Percentiles rank a stretch among this genome's conserved stretches.
phyloP scores from a whole-genome alignment of 2,797 vertebrate species.

The Clamator glandarius region DNA sequence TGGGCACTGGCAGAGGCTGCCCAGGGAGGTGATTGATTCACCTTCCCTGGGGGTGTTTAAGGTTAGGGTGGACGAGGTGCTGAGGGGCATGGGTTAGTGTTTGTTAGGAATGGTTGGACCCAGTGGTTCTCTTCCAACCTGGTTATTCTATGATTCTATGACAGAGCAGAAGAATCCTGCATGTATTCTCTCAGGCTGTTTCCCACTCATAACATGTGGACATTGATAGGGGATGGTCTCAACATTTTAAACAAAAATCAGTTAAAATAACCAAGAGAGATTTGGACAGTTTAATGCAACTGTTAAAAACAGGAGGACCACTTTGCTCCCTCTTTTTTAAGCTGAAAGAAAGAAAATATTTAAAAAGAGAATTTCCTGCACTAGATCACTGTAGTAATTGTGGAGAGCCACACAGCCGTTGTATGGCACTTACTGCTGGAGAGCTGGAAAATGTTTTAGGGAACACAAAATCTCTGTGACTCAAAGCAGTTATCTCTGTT shows the following conservation, averaged over 20 bases:
- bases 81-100: too few species aligned
- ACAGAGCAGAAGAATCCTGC: neutral
- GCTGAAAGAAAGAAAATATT: too few species aligned
- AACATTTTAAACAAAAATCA: neutral
- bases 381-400: neutral
- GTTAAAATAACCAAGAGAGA: neutral
- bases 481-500: neutral
- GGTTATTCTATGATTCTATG: too few species aligned
- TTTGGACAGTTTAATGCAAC: neutral
- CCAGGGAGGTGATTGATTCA: too few species aligned
- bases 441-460: neutral
- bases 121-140: too few species aligned
- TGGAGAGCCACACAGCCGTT: neutral
- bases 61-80: too few species aligned
- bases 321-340: neutral
- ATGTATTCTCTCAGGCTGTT: neutral
- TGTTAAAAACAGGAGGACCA: neutral
- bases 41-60: too few species aligned
- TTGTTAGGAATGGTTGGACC: too few species aligned
- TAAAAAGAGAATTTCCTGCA: neutral
- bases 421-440: neutral
- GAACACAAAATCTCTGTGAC: neutral
- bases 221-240: neutral
- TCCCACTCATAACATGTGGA: neutral
- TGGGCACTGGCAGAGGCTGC: too few species aligned